These are phyloP conservation scores for Ophion costatus DNA, from an alignment of 2,888 invertebrate species.

Conservation along the genomic window DNA sequence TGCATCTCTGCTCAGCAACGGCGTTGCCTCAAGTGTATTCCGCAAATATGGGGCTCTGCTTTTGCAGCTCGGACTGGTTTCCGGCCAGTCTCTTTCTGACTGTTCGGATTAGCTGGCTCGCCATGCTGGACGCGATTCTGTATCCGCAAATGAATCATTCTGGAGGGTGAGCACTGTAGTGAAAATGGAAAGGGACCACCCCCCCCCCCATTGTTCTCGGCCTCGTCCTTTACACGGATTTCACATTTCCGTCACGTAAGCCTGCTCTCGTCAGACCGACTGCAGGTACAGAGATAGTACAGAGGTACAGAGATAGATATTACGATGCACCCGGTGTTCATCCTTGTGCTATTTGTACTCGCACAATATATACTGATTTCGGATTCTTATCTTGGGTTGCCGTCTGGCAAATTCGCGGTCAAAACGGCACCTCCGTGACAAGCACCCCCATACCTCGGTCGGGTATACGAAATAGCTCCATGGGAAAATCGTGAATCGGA, in stretches of 20 bases:
- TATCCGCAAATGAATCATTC: background rate
- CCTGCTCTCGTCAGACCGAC: slow-evolving; percentile 48
- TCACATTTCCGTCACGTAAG: slow-evolving; percentile 80
- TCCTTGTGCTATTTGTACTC: slow-evolving; percentile 48
- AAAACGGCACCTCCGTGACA: slow-evolving; percentile 67
- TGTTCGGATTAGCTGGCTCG: too few species aligned
- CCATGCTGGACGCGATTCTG: too few species aligned
- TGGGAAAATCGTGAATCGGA: slow-evolving; percentile 32
- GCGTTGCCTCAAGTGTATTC: too few species aligned
- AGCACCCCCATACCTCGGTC: slow-evolving; percentile 24
- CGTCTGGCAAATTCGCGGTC: slow-evolving; percentile 68
- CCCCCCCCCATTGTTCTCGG: slow-evolving; percentile 40
- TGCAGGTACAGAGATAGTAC: slow-evolving; percentile 1
- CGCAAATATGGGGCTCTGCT: too few species aligned
- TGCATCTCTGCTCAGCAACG: too few species aligned
- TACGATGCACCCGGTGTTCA: background rate
- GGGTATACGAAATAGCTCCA: background rate
- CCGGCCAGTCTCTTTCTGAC: too few species aligned
- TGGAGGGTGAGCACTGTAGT: background rate
- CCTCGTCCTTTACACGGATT: slow-evolving; percentile 60
- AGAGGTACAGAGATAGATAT: slow-evolving; percentile 1
- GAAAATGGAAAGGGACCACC: slow-evolving; percentile 4
- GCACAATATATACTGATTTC: slow-evolving; percentile 76
- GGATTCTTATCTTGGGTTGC: slow-evolving; percentile 74
- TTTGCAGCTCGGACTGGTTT: too few species aligned